Base-by-base conservation (phyloP, 2,888 invertebrate species). In the Spilarctia lutea region DNA sequence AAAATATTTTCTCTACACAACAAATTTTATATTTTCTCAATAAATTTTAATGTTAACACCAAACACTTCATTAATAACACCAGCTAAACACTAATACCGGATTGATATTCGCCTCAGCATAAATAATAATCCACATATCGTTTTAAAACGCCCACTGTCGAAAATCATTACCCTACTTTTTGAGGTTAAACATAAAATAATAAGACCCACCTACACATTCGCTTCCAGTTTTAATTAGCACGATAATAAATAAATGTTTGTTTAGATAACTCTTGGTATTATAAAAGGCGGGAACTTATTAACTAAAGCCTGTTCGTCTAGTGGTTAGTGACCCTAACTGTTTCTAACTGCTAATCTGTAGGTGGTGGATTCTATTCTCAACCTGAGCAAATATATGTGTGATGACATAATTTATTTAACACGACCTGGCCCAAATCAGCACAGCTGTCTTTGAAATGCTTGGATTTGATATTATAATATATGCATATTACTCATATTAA, bases 141-240 rank as follows among this genome's bases (percentile, higher is more conserved):
- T 35, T 20, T 65, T 70, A 18, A 11, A 30, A 76, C 83, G 65
- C 83, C 85, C 74, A 83, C 85, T 68, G 0, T 66, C 33, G 60
- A 71, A 68, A 66, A 33, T 74, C 74, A 74, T 81, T 81, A 72
- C 72, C 81, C 85, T 30, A 83, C 68, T 72, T 83, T 76, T 48
- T 63, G 48, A 71, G 11, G 42, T 71, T 48, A 39, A 66, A 75
- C 69, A 67, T 66, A 71, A 76, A 75, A 83, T 80, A 83, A 65
- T 75, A 77, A 70, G 68, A 66, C 52, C 80, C 77, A 67, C 83
- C 81, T 63, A 80, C 84, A 13, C 35, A 30, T n/a, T 52, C 68
- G 74, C 78, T 65, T 63, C 69, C 27, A 71, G 75, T 79, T 81
- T 68, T 83, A 83, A 83, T 84, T 79, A 84, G 77, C 77, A 79